Base-by-base conservation (phyloP, 2,113 vertebrate species). In the Origma solitaria region DNA sequence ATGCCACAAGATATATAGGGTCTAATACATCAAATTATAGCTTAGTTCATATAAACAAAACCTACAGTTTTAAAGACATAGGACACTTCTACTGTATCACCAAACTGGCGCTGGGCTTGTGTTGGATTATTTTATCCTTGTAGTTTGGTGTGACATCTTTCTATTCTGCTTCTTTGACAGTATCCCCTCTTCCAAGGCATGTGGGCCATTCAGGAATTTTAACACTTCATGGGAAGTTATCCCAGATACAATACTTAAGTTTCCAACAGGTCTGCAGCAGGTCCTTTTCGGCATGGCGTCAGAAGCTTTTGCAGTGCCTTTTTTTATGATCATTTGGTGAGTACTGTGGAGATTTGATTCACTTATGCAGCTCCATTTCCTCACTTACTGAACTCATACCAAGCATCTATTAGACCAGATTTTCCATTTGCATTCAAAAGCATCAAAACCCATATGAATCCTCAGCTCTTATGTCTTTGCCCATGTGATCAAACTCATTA, bases 281-380 rank as follows among this genome's bases (percentile, higher is more conserved):
- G 10, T 99, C n/a, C 75, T 99, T 60, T 62, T 84, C 3, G 85
- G 97, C 21, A 40, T 99, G 65, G 97, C 98, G 1, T 99, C 99
- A 1, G 99, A 99, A 97, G 98, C 99, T 30, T 99, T 99, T 19
- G 99, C 98, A 0, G 98, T 99, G 19, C 98, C 99, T 72, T 98
- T 99, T 97, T 99, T 99, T 94, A 97, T 99, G 56, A 85, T 99
- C n/a, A 95, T 98, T 33, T 99, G 99, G 99, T 99, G 71, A 95
- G 98, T 98, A 51, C 45, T 83, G 18, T 62, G 42, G 30, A 87
- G 44, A 62, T 15, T 35, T 33, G 13, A 44, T 64, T 77, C 40
- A 28, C 33, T 72, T n/a, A 23, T 1, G 47, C 30, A 81, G 27
- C 65, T 86, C 80, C 15, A 58, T 61, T 90, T 89, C 42, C 27